These are phyloP conservation scores for Amphipyra tragopoginis DNA, from an alignment of 2,888 invertebrate genomes.

Conservation along the genomic window DNA sequence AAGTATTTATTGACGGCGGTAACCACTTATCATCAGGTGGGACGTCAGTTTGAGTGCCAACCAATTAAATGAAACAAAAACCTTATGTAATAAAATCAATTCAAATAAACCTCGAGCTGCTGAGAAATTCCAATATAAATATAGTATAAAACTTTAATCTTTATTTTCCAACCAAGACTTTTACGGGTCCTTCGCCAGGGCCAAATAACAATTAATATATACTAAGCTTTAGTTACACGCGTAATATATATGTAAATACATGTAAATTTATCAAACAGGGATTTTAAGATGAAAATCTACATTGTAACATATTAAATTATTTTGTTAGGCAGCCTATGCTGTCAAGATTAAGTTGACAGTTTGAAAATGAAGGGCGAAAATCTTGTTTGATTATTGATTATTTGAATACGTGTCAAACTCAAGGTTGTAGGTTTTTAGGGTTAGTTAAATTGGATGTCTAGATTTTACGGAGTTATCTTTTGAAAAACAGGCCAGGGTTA, in stretches of 20 bases:
- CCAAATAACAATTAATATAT: slow-evolving; percentile 17
- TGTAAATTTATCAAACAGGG: slow-evolving; percentile 44
- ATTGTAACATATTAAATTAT: slow-evolving; percentile 25
- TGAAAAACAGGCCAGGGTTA: too few relatives aligned
- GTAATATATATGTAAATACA: slow-evolving; percentile 42
- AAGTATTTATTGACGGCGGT: too few relatives aligned
- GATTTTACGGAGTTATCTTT: too few relatives aligned
- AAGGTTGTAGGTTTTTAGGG: neutral
- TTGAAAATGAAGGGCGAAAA: slow-evolving; percentile 21
- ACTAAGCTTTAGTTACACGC: slow-evolving; percentile 16
- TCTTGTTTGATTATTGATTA: neutral
- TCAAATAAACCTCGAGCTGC: too few relatives aligned
- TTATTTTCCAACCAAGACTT: neutral
- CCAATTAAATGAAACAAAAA: too few relatives aligned
- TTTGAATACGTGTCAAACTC: neutral
- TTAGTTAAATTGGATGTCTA: too few relatives aligned
- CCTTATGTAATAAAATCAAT: too few relatives aligned
- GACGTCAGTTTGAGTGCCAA: too few relatives aligned
- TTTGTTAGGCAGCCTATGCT: slow-evolving; percentile 11
- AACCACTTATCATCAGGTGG: too few relatives aligned
- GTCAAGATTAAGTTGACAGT: slow-evolving; percentile 35
- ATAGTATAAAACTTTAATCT: too few relatives aligned
- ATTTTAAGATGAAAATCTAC: slow-evolving; percentile 41
- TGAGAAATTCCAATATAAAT: too few relatives aligned
- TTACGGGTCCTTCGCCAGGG: neutral